Evolutionary conservation across 2,797 vertebrate species (phyloP).

Genomic region (Sebastes paucispinis): DNA sequence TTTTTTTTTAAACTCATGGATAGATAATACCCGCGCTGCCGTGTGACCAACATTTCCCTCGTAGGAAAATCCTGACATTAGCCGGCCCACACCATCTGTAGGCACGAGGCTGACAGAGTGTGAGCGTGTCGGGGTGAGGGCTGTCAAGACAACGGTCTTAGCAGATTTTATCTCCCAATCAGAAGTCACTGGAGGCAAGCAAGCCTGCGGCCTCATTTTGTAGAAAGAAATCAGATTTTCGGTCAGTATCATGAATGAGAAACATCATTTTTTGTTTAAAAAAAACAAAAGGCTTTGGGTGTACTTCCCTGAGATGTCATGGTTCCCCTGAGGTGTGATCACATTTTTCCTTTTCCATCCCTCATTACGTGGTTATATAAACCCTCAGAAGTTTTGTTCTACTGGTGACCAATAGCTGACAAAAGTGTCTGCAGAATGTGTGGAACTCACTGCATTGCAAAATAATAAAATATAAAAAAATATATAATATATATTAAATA

Average conservation of each 20-base stretch:
- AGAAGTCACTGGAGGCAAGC: conserved; percentile 5
- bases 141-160: conserved; percentile 4
- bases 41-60: conserved; percentile 40
- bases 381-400: not conserved
- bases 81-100: conserved; percentile 46
- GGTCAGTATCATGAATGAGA: not conserved
- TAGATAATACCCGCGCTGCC: conserved; percentile 23
- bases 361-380: conserved; percentile 13
- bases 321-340: not conserved
- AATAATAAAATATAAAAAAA: not conserved
- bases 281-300: not conserved
- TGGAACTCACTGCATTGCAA: not conserved
- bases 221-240: not conserved
- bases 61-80: conserved; percentile 23
- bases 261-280: not conserved
- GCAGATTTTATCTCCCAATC: conserved; percentile 21
- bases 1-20: not conserved
- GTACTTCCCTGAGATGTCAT: not conserved
- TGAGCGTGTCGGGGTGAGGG: not conserved
- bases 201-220: not conserved
- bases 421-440: not conserved
- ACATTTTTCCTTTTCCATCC: not conserved
- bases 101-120: not conserved
- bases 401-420: not conserved
- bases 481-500: too few species aligned